phyloP scores from a whole-genome alignment of 2,113 vertebrate species.

The Mirza zaza region DNA sequence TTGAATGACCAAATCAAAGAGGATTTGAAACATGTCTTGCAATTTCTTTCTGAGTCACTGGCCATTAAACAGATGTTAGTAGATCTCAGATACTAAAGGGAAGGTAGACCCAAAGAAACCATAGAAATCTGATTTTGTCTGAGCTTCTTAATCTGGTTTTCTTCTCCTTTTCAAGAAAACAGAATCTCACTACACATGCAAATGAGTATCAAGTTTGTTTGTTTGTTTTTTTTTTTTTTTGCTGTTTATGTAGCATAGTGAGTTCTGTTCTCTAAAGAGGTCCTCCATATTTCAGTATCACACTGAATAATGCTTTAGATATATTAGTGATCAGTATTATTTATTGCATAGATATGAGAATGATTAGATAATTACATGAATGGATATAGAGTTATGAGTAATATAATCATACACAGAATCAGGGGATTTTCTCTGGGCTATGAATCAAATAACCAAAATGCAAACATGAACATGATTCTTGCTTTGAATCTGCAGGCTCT shows the following conservation, averaged over 20 bases:
- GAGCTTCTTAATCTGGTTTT: neutral
- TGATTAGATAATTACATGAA: constrained; percentile 30
- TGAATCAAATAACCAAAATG: constrained; percentile 65
- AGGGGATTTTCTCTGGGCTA: constrained; percentile 38
- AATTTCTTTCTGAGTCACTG: neutral
- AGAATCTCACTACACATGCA: constrained; percentile 16
- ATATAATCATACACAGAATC: constrained; percentile 38
- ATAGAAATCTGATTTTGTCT: neutral
- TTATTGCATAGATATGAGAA: constrained; percentile 25
- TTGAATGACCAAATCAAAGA: neutral
- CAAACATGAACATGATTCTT: constrained; percentile 53
- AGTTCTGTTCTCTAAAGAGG: neutral
- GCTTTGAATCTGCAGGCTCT: constrained; percentile 48
- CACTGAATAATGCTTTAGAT: neutral
- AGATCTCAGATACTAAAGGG: neutral
- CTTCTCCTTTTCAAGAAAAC: neutral
- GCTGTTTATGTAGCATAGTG: neutral
- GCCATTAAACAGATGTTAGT: neutral
- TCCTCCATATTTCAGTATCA: neutral
- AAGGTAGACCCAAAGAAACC: neutral
- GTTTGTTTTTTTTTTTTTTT: neutral
- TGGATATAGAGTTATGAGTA: constrained; percentile 5
- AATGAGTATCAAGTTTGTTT: neutral
- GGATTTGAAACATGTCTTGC: neutral
- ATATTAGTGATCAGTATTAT: neutral